Percentiles rank a stretch among this genome's conserved stretches.
Evolutionary conservation across 2,888 invertebrate species (phyloP).

Genomic region (Tridacna gigas): DNA sequence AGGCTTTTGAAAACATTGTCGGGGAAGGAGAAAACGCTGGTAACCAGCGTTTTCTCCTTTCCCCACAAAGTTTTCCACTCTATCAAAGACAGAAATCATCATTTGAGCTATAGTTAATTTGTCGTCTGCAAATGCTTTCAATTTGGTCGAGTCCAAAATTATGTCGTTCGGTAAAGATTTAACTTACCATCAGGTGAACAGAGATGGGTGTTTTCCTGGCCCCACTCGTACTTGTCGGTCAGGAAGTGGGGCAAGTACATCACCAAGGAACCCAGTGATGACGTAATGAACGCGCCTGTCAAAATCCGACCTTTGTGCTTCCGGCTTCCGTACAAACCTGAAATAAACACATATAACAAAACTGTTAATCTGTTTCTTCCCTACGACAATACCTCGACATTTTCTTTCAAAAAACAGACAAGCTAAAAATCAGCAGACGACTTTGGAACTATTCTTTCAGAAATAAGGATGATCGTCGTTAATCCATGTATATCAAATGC

Average conservation of each 20-base stretch:
- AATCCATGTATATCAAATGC: too few relatives aligned
- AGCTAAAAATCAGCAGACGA: too few relatives aligned
- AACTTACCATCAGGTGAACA: constrained; percentile 49
- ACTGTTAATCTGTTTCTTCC: too few relatives aligned
- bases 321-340: constrained; percentile 73
- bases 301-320: constrained; percentile 88
- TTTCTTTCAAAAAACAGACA: too few relatives aligned
- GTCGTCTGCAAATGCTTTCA: neutral
- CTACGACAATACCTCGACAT: too few relatives aligned
- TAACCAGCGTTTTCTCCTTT: neutral
- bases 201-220: constrained; percentile 61
- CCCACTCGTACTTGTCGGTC: constrained; percentile 88
- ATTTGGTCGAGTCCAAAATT: neutral
- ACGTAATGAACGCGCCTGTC: constrained; percentile 90
- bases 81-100: neutral
- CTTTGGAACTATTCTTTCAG: too few relatives aligned
- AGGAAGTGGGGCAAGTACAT: constrained; percentile 93
- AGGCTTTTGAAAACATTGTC: neutral
- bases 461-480: too few relatives aligned
- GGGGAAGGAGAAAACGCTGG: neutral
- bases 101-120: neutral
- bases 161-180: neutral
- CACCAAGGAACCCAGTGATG: constrained; percentile 89
- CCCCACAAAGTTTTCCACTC: neutral
- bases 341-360: constrained; percentile 4